These are phyloP conservation scores for Erannis defoliaria DNA, from an alignment of 2,888 invertebrate species.

Conservation along the genomic window DNA sequence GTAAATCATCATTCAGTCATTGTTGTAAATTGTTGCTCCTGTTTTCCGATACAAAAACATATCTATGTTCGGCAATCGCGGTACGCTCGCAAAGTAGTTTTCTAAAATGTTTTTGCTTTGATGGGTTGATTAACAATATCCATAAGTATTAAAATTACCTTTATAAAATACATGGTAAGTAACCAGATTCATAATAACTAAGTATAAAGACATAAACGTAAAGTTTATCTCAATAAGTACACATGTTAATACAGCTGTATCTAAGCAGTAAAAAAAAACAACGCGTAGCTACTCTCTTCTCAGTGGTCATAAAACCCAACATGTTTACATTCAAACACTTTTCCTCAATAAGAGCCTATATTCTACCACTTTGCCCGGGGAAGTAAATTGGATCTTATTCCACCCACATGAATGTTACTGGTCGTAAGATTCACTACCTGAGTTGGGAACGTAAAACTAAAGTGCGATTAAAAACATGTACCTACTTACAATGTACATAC, in stretches of 20 bases:
- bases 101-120: too few relatives aligned
- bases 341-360: not conserved
- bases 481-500: not conserved
- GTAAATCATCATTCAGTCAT: too few relatives aligned
- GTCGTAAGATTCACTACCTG: constrained; percentile 18
- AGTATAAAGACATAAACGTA: too few relatives aligned
- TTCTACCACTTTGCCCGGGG: not conserved
- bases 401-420: constrained; percentile 11
- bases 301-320: constrained; percentile 5
- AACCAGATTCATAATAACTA: too few relatives aligned
- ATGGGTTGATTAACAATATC: too few relatives aligned
- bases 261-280: not conserved
- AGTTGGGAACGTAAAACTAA: constrained; percentile 7
- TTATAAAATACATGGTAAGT: too few relatives aligned
- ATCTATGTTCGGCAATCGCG: too few relatives aligned
- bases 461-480: constrained; percentile 14
- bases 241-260: too few relatives aligned
- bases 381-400: constrained; percentile 27
- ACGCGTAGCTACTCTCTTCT: not conserved
- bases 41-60: too few relatives aligned
- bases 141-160: too few relatives aligned
- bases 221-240: constrained; percentile 1
- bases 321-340: constrained; percentile 11
- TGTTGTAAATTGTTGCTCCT: too few relatives aligned
- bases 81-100: too few relatives aligned